Evolutionary conservation across 2,888 invertebrate species (phyloP), one percentile per base, ranked within the genome.

Genomic region (Drosophila macrospina): DNA sequence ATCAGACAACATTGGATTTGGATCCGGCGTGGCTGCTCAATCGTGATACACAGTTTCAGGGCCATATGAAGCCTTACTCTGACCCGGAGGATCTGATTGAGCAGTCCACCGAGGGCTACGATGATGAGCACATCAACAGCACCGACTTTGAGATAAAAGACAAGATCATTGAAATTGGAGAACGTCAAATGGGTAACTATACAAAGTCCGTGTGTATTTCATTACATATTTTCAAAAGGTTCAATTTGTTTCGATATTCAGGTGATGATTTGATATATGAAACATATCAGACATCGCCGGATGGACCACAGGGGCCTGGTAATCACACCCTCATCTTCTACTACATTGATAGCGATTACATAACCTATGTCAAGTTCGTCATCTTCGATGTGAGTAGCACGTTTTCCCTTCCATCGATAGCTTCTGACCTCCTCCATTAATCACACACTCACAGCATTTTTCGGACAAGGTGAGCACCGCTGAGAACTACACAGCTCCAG

Each of bases 291-390:
- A 81, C 90, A 4, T 86, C 90, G 0, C 16, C 69, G 4, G 62
- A 73, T 37, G 67, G 48, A 4, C 60, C 80, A 5, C 32, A 64
- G 8, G 30, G 16, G 62, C 62, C 10, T 10, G 24, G 8, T 13
- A 89, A 87, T 59, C 90, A 86, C 30, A 80, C 86, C 0, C 73
- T 91, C 3, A 54, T 62, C 2, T 91, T 91, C 66, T 90, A 91
- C 68, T 91, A 88, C 32, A 84, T 91, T 3, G 91, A 91, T 61
- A 89, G 76, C 51, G 67, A 75, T 57, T 90, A 62, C 37, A 85
- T 91, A 50, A 91, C 91, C 4, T 88, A 79, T 62, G 81, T 88
- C 4, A 81, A 89, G 66, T 91, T 91, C 60, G 66, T 78, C 1
- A 67, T 91, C 15, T 82, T 81, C 30, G 83, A 89, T 68, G 91